Evolutionary conservation across 2,113 vertebrate species (phyloP).

Genomic region (Eptatretus burgeri): DNA sequence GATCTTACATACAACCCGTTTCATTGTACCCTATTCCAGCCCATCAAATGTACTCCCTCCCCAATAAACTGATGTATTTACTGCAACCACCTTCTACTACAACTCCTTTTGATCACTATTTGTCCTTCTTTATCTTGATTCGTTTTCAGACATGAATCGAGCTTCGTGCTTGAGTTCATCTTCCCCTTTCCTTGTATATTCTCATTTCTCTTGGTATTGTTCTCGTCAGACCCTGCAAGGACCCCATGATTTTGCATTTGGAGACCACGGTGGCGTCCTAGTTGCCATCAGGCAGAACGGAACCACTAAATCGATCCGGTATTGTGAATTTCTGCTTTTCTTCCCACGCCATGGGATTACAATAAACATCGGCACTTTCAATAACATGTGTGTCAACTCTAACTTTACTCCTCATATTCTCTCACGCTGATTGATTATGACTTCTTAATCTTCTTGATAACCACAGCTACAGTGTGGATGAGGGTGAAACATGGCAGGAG

Average conservation of each 20-base stretch:
- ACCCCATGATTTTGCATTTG: constrained; percentile 84
- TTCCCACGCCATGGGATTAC: too few relatives aligned
- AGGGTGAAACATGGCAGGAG: constrained; percentile 68
- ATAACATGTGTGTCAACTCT: too few relatives aligned
- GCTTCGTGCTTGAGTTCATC: too few relatives aligned
- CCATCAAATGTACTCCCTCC: too few relatives aligned
- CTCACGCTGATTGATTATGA: background rate
- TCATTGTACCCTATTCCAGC: too few relatives aligned
- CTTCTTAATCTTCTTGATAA: background rate
- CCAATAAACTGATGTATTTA: too few relatives aligned
- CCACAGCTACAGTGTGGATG: constrained; percentile 64
- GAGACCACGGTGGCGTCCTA: constrained; percentile 71
- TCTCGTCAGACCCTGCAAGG: constrained; percentile 41
- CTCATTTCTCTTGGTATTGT: constrained; percentile 7
- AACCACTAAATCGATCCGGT: constrained; percentile 32
- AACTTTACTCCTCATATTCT: too few relatives aligned
- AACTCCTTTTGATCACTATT: background rate
- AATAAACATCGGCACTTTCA: too few relatives aligned
- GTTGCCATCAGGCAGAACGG: constrained; percentile 56
- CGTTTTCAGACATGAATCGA: constrained; percentile 6
- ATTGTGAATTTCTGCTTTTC: too few relatives aligned
- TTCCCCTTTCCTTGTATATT: background rate
- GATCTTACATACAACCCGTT: too few relatives aligned
- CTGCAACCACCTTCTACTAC: too few relatives aligned
- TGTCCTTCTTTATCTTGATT: accelerated